Evolutionary conservation across 2,888 invertebrate species (phyloP), one percentile per base, ranked within the genome.

Genomic region (Cabera pusaria): DNA sequence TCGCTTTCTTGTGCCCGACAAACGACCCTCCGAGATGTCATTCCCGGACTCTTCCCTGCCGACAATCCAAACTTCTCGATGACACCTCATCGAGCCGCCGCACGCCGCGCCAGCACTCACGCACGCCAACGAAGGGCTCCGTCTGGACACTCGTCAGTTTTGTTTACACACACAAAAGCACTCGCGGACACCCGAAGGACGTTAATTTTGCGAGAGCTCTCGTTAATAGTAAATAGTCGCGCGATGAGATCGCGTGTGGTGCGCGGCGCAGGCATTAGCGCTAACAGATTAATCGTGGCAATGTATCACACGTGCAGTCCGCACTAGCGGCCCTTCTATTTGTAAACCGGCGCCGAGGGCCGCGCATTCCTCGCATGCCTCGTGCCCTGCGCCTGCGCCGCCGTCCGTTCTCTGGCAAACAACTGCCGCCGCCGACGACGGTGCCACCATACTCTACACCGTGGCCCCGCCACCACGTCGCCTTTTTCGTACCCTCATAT

Each of bases 331-430:
- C 82, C 85, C 85, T 87, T 87, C 85, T 87, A 86, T 86, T 85
- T 86, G 87, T 87, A 84, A 85, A 82, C 84, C 78, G 85, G 86
- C 85, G 85, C 82, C 83, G 83, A 78, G 81, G 83, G 84, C 83
- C 79, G 74, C 73, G 72, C 87, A 87, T 87, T 86, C 87, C 84
- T 65, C 60, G 74, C 85, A 64, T 79, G 79, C 78, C 80, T 75
- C 76, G 75, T 68, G 81, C 80, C 72, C 72, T 72, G 71, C 69
- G 70, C 74, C 68, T 26, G 38, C 31, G 37, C 19, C 64, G 61
- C 70, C 62, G 56, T 64, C 62, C 62, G 55, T 54, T 56, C 65
- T 49, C 56, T 51, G 52, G 51, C 51, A 52, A 51, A 53, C 61
- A 61, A 66, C 56, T 57, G 49, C 55, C 57, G 62, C 59, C 53